A percentile compares a stretch with the other conserved stretches of the same genome.
phyloP scores from a whole-genome alignment of 2,888 invertebrate genomes.

The Archips xylosteana region DNA sequence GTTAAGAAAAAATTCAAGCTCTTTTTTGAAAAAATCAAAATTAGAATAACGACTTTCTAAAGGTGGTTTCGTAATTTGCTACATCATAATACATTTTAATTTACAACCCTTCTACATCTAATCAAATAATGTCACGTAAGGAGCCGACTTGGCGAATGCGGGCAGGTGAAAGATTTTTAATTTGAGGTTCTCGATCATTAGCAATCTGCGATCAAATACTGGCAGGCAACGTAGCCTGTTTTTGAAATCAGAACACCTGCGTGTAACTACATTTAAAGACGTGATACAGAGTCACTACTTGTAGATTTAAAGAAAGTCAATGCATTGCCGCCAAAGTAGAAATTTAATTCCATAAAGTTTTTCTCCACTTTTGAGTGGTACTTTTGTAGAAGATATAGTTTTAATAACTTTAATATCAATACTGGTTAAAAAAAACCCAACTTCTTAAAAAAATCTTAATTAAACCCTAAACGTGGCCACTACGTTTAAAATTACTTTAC shows the following conservation, averaged over 20 bases:
- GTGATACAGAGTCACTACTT: neutral
- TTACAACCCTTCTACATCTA: slow-evolving; percentile 15
- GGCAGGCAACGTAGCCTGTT: slow-evolving; percentile 15
- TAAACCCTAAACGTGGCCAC: too few species aligned
- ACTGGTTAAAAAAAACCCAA: too few species aligned
- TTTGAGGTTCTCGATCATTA: slow-evolving; percentile 37
- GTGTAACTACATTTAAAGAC: slow-evolving; percentile 11
- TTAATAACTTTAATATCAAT: too few species aligned
- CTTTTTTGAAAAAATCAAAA: too few species aligned
- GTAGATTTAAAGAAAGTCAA: neutral
- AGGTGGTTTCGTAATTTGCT: neutral
- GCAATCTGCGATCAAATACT: slow-evolving; percentile 38
- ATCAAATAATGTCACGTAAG: slow-evolving; percentile 24
- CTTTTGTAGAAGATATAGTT: too few species aligned
- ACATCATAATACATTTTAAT: neutral
- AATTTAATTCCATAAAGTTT: too few species aligned
- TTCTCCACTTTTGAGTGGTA: too few species aligned
- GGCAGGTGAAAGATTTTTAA: slow-evolving; percentile 38
- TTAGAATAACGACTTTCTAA: slow-evolving; percentile 11
- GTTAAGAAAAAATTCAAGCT: too few species aligned
- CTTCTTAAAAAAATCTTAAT: too few species aligned
- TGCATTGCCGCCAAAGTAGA: too few species aligned
- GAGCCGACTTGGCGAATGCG: slow-evolving; percentile 13
- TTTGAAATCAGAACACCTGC: slow-evolving; percentile 37
- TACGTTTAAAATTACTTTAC: too few species aligned